Conservation (phyloP, 2,888 invertebrate species). For the Gymnocheta viridis region DNA sequence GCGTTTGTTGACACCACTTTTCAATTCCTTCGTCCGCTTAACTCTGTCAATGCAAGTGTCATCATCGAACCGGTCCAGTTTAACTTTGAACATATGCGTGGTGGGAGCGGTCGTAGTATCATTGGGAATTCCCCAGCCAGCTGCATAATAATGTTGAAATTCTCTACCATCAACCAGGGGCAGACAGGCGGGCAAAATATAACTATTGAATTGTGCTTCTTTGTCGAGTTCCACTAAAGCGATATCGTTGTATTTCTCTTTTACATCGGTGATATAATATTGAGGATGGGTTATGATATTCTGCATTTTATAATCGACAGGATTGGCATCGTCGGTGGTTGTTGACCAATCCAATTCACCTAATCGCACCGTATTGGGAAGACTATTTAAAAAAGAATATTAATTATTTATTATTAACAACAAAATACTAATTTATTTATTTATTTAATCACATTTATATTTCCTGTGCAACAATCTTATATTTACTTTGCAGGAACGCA, state of each 20-base stretch:
- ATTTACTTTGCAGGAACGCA: too few relatives aligned
- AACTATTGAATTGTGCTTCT: constrained; percentile 78
- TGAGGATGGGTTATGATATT: constrained; percentile 80
- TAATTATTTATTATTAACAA: too few relatives aligned
- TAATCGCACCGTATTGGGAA: constrained; percentile 76
- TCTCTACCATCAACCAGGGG: constrained; percentile 75
- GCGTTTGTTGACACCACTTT: constrained; percentile 77
- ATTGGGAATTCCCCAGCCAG: constrained; percentile 83
- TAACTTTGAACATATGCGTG: constrained; percentile 83
- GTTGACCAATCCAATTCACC: constrained; percentile 79
- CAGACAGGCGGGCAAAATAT: constrained; percentile 83
- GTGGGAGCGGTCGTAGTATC: constrained; percentile 75
- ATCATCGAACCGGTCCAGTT: constrained; percentile 81
- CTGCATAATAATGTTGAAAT: constrained; percentile 77
- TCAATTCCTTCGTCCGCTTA: constrained; percentile 62
- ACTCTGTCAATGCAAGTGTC: constrained; percentile 79
- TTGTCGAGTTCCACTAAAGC: constrained; percentile 82
- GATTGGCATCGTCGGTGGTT: constrained; percentile 75
- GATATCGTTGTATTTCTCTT: constrained; percentile 83
- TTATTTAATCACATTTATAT: too few relatives aligned
- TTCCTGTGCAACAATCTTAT: too few relatives aligned
- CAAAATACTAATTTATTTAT: too few relatives aligned
- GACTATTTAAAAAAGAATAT: constrained; percentile 66
- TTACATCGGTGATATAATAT: constrained; percentile 78
- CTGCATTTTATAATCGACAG: constrained; percentile 77